phyloP scores from a whole-genome alignment of 2,888 invertebrate genomes.

The Molorchus minor region DNA sequence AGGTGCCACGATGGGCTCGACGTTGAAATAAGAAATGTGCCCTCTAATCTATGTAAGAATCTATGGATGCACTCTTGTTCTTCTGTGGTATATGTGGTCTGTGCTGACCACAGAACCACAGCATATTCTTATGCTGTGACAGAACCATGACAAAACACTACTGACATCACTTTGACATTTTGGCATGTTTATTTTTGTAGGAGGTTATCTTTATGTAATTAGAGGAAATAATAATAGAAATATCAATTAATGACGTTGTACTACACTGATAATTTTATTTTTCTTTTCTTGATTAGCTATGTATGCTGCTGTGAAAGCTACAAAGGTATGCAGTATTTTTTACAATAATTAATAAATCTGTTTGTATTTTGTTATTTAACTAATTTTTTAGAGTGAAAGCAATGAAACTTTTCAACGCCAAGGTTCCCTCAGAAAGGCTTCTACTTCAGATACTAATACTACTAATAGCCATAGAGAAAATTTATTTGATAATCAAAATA shows the following conservation, averaged over 20 bases:
- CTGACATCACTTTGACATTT: no score
- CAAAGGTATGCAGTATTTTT: constrained; percentile 40
- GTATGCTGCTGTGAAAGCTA: constrained; percentile 37
- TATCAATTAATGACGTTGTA: constrained; percentile 17
- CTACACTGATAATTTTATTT: constrained; percentile 23
- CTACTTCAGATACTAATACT: constrained; percentile 65
- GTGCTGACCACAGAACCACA: no score
- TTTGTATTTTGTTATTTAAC: not conserved
- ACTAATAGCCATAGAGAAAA: no score
- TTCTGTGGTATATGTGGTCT: no score
- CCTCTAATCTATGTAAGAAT: no score
- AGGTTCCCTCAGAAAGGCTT: constrained; percentile 68
- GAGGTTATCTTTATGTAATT: constrained; percentile 12
- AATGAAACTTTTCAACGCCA: constrained; percentile 63
- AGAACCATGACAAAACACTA: no score
- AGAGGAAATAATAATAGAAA: constrained; percentile 12
- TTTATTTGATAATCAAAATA: constrained; percentile 67
- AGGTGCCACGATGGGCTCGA: no score
- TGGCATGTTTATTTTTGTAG: constrained; percentile 9
- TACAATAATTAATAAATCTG: constrained; percentile 2
- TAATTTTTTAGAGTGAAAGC: constrained; percentile 36
- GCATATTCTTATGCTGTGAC: no score
- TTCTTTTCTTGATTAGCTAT: constrained; percentile 37
- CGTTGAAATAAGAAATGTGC: no score
- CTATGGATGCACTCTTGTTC: no score